phyloP scores from a whole-genome alignment of 2,888 invertebrate species.

The Parthenolecanium corni region DNA sequence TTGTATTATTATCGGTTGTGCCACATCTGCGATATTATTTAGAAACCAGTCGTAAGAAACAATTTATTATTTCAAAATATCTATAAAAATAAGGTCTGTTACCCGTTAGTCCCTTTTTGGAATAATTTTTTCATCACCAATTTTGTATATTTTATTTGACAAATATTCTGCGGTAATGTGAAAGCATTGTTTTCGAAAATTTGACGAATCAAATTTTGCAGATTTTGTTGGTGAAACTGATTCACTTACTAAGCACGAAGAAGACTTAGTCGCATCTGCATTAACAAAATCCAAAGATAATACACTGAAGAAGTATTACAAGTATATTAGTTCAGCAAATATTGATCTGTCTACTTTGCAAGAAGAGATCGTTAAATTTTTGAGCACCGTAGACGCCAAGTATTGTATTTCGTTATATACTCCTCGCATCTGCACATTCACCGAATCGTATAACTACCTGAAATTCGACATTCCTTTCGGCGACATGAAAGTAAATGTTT shows the following conservation, averaged over 20 bases:
- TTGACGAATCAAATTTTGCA: not conserved
- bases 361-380: constrained; percentile 16
- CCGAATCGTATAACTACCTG: not conserved
- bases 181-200: not conserved
- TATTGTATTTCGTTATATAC: constrained; percentile 13
- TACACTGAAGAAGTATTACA: not conserved
- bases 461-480: constrained; percentile 10
- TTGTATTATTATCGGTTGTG: not conserved
- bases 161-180: too few relatives aligned
- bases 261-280: not conserved
- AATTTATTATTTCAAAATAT: too few relatives aligned
- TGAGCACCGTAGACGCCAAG: constrained; percentile 14
- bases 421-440: not conserved
- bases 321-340: not conserved
- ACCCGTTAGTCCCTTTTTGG: too few relatives aligned
- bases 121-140: too few relatives aligned
- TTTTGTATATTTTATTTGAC: too few relatives aligned
- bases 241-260: constrained; percentile 11
- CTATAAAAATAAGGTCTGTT: too few relatives aligned
- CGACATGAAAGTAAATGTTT: constrained; percentile 15
- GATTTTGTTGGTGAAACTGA: constrained; percentile 20
- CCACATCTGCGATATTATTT: constrained; percentile 1
- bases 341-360: constrained; percentile 9
- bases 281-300: constrained; percentile 2
- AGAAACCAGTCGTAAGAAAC: constrained; percentile 6